Evolutionary conservation across 2,113 vertebrate genomes (phyloP), one percentile per base, ranked within the genome.

Genomic region (Seriola rivoliana): DNA sequence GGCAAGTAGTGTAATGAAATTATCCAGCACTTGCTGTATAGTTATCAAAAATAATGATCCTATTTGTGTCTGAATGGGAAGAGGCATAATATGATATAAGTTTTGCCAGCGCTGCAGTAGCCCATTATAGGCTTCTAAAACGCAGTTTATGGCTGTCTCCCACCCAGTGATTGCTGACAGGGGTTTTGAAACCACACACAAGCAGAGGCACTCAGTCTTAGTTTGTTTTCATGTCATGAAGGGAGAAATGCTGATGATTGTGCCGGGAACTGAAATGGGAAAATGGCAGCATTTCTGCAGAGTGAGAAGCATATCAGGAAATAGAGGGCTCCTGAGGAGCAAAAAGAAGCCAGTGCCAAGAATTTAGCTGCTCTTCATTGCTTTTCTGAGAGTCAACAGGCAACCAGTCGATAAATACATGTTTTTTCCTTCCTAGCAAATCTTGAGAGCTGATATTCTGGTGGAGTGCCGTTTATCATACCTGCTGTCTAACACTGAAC

Each of bases 31-130:
- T 92, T 64, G 69, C 80, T 73, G 66, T 76, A 71, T 86, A 89
- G 82, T 91, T 92, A 93, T 92, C 79, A 89, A 87, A 92, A 94
- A 92, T 92, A 92, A 94, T 90, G 90, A 92, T 92, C 88, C 90
- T 80, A 88, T 93, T 93, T 91, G 85, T 75, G 87, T 80, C 73
- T 81, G 82, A 89, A 92, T 88, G 80, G 89, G 82, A 87, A 87
- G 86, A 81, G 80, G 86, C 81, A 77, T 91, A 85, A 90, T 86
- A 84, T 86, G 86, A 92, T 92, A 91, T 80, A 92, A 87, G 82
- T 90, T 89, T 89, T 90, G 88, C 92, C 73, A 62, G 85, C 29
- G 6, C 88, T 92, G 92, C 91, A 90, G 78, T 73, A 19, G 80
- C 78, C 87, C 85, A 92, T 93, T 91, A 94, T 79, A 71, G 80